Evolutionary conservation across 2,113 vertebrate genomes (phyloP).

Genomic region (Meleagris gallopavo): DNA sequence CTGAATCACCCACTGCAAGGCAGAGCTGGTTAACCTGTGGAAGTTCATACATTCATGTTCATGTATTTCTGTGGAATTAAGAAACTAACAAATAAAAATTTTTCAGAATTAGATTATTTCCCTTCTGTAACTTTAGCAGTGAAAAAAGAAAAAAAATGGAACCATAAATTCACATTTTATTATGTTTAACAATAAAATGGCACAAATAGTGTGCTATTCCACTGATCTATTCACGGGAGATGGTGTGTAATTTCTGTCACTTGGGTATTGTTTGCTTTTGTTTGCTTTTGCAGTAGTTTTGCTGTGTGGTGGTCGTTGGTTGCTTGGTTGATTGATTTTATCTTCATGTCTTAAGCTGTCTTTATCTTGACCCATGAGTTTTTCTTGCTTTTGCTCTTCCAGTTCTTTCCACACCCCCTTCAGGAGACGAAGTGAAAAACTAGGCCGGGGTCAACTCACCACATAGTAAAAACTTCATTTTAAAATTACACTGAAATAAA

Average conservation of each 20-base stretch:
- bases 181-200: neutral
- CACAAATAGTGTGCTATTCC: neutral
- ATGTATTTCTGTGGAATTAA: neutral
- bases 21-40: neutral
- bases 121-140: neutral
- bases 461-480: neutral
- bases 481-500: neutral
- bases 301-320: no score
- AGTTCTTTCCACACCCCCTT: neutral
- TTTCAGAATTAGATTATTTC: neutral
- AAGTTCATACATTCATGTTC: neutral
- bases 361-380: neutral
- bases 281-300: no score
- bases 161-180: neutral
- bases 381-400: neutral
- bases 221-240: neutral
- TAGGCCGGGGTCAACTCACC: accelerated
- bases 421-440: neutral
- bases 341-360: neutral
- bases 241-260: neutral
- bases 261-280: neutral
- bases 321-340: neutral
- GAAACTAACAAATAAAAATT: neutral
- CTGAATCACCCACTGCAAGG: neutral
- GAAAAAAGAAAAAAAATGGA: neutral